These are phyloP conservation scores for Smutsia temminckii DNA, from an alignment of 2,797 vertebrate species.

Conservation along the genomic window DNA sequence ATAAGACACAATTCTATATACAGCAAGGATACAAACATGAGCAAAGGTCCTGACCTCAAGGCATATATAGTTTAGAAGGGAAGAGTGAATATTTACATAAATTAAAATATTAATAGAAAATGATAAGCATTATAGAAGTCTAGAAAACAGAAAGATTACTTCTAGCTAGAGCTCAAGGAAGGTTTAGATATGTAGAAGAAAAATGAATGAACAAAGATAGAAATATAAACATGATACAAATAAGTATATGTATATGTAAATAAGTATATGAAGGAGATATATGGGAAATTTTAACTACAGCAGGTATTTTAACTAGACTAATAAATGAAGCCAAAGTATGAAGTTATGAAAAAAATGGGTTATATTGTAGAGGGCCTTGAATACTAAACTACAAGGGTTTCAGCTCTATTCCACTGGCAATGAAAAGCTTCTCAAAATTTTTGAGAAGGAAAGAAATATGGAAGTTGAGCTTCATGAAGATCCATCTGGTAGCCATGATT, in stretches of 20 bases:
- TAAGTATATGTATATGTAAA: no score
- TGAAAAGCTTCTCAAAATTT: background rate
- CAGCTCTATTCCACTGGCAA: background rate
- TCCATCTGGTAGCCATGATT: background rate
- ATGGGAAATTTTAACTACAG: background rate
- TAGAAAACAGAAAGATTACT: constrained; percentile 10
- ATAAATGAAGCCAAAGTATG: background rate
- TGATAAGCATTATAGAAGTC: background rate
- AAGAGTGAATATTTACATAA: background rate
- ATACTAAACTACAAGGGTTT: background rate
- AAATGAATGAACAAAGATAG: background rate
- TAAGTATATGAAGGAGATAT: background rate
- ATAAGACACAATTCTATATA: background rate
- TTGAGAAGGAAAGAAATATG: background rate
- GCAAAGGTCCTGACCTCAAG: background rate
- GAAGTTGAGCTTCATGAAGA: background rate
- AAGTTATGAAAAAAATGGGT: background rate
- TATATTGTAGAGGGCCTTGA: background rate
- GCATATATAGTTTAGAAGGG: background rate
- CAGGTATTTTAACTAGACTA: background rate
- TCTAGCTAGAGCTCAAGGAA: background rate
- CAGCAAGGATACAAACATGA: background rate
- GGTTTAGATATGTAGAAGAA: background rate
- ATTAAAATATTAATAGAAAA: background rate
- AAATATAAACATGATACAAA: background rate